Conservation (phyloP, 1,140 invertebrate genomes). For the Lerema accius region DNA sequence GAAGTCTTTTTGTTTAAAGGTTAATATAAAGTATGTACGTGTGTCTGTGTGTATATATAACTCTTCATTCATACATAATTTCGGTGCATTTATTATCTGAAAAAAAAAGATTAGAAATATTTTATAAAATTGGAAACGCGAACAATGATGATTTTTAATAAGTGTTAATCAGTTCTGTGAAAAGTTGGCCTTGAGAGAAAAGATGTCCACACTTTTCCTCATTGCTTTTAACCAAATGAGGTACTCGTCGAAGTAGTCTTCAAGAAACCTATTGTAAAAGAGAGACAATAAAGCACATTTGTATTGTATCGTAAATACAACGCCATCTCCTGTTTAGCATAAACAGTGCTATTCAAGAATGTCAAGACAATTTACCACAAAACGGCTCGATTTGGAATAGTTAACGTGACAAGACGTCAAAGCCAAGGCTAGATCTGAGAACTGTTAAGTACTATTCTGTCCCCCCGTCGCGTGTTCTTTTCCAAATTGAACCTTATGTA, state of each 20-base stretch:
- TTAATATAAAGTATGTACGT: no score
- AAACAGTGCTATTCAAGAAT: conserved; percentile 35
- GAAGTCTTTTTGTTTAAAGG: no score
- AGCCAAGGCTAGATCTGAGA: conserved; percentile 51
- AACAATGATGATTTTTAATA: no score
- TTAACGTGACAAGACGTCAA: conserved; percentile 61
- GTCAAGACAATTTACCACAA: conserved; percentile 44
- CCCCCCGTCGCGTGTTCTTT: conserved; percentile 28
- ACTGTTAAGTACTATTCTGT: conserved; percentile 39
- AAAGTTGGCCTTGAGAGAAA: no score
- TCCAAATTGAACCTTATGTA: conserved; percentile 40
- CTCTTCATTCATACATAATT: no score
- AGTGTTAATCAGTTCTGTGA: no score
- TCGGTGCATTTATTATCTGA: no score
- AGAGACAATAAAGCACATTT: neutral
- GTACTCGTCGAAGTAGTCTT: neutral
- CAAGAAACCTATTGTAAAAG: neutral
- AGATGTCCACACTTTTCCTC: no score
- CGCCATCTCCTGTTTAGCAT: conserved; percentile 20
- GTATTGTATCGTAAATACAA: conserved; percentile 7
- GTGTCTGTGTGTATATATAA: no score
- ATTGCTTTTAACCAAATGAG: neutral
- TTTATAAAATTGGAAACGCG: no score
- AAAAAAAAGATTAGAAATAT: no score
- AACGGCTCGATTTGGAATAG: conserved; percentile 51